Evolutionary conservation across 2,113 vertebrate species (phyloP), one percentile per base, ranked within the genome.

Genomic region (Pantherophis guttatus): DNA sequence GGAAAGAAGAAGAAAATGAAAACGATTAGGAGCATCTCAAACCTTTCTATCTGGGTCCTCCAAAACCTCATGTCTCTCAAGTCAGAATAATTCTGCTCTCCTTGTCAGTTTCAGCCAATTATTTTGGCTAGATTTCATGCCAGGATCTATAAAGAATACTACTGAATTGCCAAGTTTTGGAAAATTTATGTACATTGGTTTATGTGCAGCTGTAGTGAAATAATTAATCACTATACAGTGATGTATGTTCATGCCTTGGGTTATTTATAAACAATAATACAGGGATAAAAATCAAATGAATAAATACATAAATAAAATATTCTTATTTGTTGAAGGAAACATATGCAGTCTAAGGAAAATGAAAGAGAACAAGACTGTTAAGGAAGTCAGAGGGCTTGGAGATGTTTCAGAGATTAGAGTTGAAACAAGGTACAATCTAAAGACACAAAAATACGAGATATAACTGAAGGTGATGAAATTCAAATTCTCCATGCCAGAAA

Each of bases 121-220:
- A 1, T 3, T 17, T 54, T 5, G 21, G 57, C 17, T 19, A 89
- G 48, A 52, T 86, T 48, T 52, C 65, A 93, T 39, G 75, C 29
- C 91, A 92, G 53, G 1, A 0, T 65, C 54, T 0, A 1, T 87
- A 65, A 19, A 52, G 52, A 21, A 81, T 59, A 55, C 54, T 1
- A 0, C 3, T 88, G 4, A 50, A 89, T 3, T 10, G 39, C 81
- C 81, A 92, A 48, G 50, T 65, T 92, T 88, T 29, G 26, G 33
- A 44, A 54, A 55, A 81, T 8, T 85, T 86, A 62, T 86, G 88
- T 81, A 86, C 52, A 85, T 44, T 86, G 12, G 24, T 54, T 95
- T n/a, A 53, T 92, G 26, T 88, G 58, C 93, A 85, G 17, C 59
- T 29, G 53, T 85, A 87, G 58, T 86, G 93, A 95, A 88, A 90